Base-by-base conservation (phyloP, 2,113 vertebrate genomes). In the Mirounga angustirostris region DNA sequence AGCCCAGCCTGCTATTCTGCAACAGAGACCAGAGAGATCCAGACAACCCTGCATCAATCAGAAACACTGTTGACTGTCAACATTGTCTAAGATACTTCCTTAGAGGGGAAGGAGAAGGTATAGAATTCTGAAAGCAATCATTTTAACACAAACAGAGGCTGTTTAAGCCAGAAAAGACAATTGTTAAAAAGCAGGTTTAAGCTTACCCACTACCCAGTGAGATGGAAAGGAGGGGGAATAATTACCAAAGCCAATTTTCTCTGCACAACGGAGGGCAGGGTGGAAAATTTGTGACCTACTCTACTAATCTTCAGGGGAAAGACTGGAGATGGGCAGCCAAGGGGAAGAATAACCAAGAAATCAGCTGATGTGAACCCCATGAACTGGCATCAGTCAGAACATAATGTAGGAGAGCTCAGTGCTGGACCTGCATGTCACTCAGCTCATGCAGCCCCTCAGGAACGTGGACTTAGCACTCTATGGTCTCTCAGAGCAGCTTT, bases 391-490 rank as follows among this genome's bases (percentile, higher is more conserved):
- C 8, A 5, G 40, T 26, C 16, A 8, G 21, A 43, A 56, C 16
- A 11, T 16, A 43, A 63, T 0, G 4, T 2, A 40, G 8, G 19
- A 11, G 50, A 76, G 52, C 43, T 73, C 24, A 36, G 4, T 7
- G 61, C 33, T 71, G 3, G 12, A 28, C 28, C 28, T 43, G 13
- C 14, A 0, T 50, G 59, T 89, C 4, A 24, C 26, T 69, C 43
- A 12, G 24, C 10, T 89, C 79, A 30, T 0, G 3, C 10, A 30
- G 28, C 33, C 40, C 24, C n/a, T 58, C 22, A 21, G 19, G 7
- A 26, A 36, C 24, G 5, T 33, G 58, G 46, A 54, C 59, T 30
- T 46, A 85, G 5, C 0, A 0, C 33, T 46, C 1, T 1, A 0
- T 4, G 33, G 4, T 63, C n/a, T 65, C n/a, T 65, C 14, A 58